Conservation (phyloP, 2,797 vertebrate genomes). For the Brachyalestes nurse region DNA sequence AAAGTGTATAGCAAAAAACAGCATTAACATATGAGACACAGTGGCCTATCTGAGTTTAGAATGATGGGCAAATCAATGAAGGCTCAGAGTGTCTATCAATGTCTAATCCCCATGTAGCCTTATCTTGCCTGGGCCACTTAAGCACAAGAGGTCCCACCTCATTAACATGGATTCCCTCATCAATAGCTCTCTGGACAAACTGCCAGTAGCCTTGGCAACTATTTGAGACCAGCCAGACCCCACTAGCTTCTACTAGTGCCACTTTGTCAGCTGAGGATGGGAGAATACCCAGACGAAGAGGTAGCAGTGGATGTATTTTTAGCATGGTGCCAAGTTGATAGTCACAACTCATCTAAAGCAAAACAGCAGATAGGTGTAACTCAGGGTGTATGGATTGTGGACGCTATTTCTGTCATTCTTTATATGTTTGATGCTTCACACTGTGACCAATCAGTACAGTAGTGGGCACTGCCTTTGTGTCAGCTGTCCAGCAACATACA, state of each 20-base stretch:
- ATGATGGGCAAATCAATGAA: slow-evolving; percentile 56
- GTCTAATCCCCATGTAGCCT: slow-evolving; percentile 51
- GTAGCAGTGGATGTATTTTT: slow-evolving; percentile 33
- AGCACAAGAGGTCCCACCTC: slow-evolving; percentile 57
- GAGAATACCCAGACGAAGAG: slow-evolving; percentile 16
- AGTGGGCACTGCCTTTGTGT: neutral
- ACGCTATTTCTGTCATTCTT: neutral
- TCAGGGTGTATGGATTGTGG: neutral
- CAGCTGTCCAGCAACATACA: neutral
- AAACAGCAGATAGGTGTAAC: neutral
- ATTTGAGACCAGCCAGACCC: slow-evolving; percentile 33
- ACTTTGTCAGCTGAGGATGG: slow-evolving; percentile 11
- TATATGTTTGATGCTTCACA: neutral
- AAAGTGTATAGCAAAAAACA: neutral
- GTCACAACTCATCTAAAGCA: neutral
- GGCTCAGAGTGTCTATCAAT: slow-evolving; percentile 48
- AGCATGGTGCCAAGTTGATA: slow-evolving; percentile 16
- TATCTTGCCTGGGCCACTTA: slow-evolving; percentile 56
- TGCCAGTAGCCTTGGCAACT: slow-evolving; percentile 33
- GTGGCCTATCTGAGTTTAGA: slow-evolving; percentile 13
- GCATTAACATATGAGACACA: neutral
- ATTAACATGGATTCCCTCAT: slow-evolving; percentile 62
- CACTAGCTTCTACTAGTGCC: slow-evolving; percentile 3
- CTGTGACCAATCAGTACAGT: neutral
- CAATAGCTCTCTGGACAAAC: slow-evolving; percentile 43